Base-by-base conservation (phyloP, 2,797 vertebrate species). In the Mus spretus region DNA sequence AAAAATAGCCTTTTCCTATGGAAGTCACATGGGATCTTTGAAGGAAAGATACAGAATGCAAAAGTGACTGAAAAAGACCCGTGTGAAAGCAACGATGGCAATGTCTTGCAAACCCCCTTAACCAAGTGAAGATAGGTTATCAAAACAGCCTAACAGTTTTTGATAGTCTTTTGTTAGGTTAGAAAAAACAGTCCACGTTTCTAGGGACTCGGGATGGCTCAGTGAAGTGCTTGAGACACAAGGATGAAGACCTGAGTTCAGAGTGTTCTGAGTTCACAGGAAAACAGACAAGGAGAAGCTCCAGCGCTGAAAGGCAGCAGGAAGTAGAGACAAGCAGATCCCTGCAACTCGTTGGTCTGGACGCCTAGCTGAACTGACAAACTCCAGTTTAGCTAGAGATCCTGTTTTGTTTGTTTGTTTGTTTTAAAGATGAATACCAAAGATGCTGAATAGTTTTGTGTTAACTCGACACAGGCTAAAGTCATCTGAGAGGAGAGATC, bases 11-110 rank as follows among this genome's bases (percentile, higher is more conserved):
- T 26, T 82, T 82, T 91, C 3, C 11, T 53, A 9, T 37, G 13
- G 47, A 37, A 11, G 67, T 55, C 3, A 24, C 85, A 10, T 89
- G 53, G 24, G 8, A 65, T 61, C 19, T 67, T 61, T 91, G 67
- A 93, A 91, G 47, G 63, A 80, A 90, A 84, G 81, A 74, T 88
- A 79, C 63, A 89, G 13, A 75, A 84, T 88, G 14, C 6, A 57
- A 97, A 96, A 89, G n/a, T 67, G 24, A 82, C 70, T 94, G 75
- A 12, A 84, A 85, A 59, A 74, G 72, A 74, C 72, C 37, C 24
- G 37, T 74, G 10, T 12, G 75, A 67, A 81, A 31, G 14, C 81
- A 78, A 57, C 47, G 88, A 44, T 93, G 61, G 75, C 6, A 91
- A 59, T 70, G 40, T 1, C 8, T 84, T 50, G 79, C 26, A 82